phyloP scores from a whole-genome alignment of 2,888 invertebrate species.

The Orthosia gothica region DNA sequence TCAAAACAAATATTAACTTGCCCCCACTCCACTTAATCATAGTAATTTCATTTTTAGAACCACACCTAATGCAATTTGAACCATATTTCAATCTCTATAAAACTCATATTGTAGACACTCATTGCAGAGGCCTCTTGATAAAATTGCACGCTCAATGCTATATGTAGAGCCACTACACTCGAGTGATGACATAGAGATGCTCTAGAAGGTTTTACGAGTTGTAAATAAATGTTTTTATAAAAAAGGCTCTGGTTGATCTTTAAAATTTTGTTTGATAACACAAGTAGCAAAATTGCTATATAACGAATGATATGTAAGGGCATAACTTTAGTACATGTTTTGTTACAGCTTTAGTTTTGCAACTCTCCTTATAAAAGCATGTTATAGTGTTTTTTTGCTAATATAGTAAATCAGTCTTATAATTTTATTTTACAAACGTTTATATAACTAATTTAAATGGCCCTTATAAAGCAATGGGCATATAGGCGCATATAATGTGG shows the following conservation, averaged over 20 bases:
- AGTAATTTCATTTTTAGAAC: neutral
- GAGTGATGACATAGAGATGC: constrained; percentile 51
- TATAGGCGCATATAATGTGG: no score
- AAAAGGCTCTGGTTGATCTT: constrained; percentile 6
- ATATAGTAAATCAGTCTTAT: no score
- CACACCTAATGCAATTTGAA: neutral
- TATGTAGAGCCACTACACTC: constrained; percentile 45
- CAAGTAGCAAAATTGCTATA: no score
- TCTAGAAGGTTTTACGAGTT: constrained; percentile 26
- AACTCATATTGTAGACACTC: neutral
- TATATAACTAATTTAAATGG: no score
- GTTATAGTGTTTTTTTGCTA: no score
- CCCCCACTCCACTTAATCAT: neutral
- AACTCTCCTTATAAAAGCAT: no score
- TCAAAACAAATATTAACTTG: constrained; percentile 26
- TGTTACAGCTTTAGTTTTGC: no score
- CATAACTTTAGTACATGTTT: no score
- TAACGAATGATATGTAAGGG: no score
- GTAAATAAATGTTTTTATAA: constrained; percentile 41
- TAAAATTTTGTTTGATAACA: constrained; percentile 1
- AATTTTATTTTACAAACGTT: no score
- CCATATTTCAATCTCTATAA: fast-evolving
- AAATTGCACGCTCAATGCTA: constrained; percentile 42
- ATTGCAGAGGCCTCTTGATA: constrained; percentile 42
- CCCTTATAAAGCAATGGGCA: no score